phyloP scores from a whole-genome alignment of 2,888 invertebrate genomes.

The Rhamphomyia laevipes region DNA sequence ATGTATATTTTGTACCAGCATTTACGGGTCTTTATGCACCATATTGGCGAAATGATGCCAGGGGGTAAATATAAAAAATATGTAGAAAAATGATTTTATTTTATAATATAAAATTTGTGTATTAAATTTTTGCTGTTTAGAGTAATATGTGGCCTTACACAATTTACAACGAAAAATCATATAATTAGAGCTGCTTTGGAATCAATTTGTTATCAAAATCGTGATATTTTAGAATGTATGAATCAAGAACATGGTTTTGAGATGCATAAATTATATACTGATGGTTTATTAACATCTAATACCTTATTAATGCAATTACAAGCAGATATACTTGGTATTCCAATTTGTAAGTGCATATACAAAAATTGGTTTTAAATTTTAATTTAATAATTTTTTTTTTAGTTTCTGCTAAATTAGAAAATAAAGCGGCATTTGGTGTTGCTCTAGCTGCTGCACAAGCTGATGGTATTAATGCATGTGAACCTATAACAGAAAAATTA shows the following conservation, averaged over 20 bases:
- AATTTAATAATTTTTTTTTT: conserved; percentile 11
- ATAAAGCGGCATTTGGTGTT: conserved; percentile 86
- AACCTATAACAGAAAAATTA: conserved; percentile 47
- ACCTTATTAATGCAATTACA: conserved; percentile 90
- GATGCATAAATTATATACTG: conserved; percentile 73
- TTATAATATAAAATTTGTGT: conserved; percentile 2
- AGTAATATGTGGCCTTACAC: conserved; percentile 85
- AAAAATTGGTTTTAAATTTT: conserved; percentile 2
- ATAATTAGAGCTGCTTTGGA: conserved; percentile 89
- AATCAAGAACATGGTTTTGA: conserved; percentile 83
- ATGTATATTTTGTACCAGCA: conserved; percentile 96
- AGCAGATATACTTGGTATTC: conserved; percentile 84
- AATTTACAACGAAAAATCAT: conserved; percentile 85
- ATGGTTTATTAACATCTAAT: conserved; percentile 88
- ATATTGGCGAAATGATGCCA: conserved; percentile 93
- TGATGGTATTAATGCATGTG: conserved; percentile 58
- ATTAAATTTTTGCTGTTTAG: no score
- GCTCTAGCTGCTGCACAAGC: conserved; percentile 86
- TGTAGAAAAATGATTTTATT: background rate
- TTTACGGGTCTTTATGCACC: conserved; percentile 96
- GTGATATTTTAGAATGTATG: conserved; percentile 90
- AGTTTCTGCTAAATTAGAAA: conserved; percentile 73
- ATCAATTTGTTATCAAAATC: conserved; percentile 92
- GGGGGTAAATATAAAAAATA: conserved; percentile 62
- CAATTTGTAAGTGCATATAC: conserved; percentile 58